Evolutionary conservation across 2,113 vertebrate genomes (phyloP), one percentile per base, ranked within the genome.

Genomic region (Petroica traversi): DNA sequence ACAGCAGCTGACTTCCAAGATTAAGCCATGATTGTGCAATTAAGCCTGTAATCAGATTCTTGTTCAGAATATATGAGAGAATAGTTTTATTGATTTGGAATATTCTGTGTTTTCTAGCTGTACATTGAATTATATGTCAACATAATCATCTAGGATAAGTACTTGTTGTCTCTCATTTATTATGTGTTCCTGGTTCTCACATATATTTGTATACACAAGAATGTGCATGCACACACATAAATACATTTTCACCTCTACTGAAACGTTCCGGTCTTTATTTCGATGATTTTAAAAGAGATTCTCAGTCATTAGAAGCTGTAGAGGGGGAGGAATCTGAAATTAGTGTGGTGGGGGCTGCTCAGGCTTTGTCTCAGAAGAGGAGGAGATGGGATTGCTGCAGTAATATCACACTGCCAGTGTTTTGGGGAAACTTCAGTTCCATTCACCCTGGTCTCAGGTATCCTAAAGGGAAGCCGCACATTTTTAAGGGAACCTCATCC

Each of bases 11-110:
- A 97, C 88, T 89, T 92, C 74, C 34, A 57, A 93, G 89, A 97
- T 95, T 96, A 96, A 97, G 83, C 94, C 69, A 25, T 94, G 96
- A 93, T 94, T 96, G 86, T 92, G 49, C 92, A 97, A 97, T 98
- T 97, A 93, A 92, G 85, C 96, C 95, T 95, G 93, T 96, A 97
- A 97, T 95, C 95, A 88, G 75, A 91, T 94, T 90, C 93, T 76
- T 95, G 86, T 62, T 93, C 62, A 76, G 94, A 93, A 78, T 92
- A 59, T 29, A 88, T 88, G 83, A 97, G 67, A 86, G 86, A 96
- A 95, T 83, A 93, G 77, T 49, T 81, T 64, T 72, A 92, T 94
- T 89, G 61, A 91, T 94, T 92, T 91, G 83, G 66, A 96, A 75
- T 54, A 57, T 36, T 89, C 80, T 84, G 72, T 96, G 93, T 97